A percentile compares a stretch with the other conserved stretches of the same genome.
phyloP scores from a whole-genome alignment of 2,113 vertebrate genomes.

The Solea solea region DNA sequence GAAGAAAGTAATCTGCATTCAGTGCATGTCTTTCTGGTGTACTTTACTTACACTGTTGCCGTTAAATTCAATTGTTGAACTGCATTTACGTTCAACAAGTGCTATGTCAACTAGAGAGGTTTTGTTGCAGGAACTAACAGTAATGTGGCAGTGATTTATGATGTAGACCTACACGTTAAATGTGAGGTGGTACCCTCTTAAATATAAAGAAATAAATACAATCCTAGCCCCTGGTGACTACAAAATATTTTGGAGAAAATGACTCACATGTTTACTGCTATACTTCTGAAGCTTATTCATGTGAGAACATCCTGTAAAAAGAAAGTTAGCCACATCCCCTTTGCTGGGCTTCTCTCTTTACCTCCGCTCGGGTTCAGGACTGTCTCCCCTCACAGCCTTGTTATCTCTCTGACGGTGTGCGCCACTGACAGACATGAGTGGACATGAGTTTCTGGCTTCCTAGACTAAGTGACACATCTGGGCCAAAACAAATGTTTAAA shows the following conservation, averaged over 20 bases:
- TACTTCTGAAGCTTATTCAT: not conserved
- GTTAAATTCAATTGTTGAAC: too few species aligned
- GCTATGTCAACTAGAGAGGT: not conserved
- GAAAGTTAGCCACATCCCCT: not conserved
- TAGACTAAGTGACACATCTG: conserved; percentile 7
- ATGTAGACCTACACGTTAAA: too few species aligned
- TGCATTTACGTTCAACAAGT: not conserved
- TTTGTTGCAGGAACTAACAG: not conserved
- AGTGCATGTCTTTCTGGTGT: not conserved
- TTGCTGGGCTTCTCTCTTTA: not conserved
- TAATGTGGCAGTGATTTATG: not conserved
- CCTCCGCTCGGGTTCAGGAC: conserved; percentile 8
- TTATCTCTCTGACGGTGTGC: conserved; percentile 60
- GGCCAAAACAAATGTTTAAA: conserved; percentile 9
- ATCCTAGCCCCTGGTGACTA: not conserved
- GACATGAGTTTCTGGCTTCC: conserved; percentile 42
- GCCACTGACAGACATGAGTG: conserved; percentile 61
- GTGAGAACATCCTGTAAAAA: conserved; percentile 13
- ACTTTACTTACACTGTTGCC: too few species aligned
- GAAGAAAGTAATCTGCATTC: not conserved
- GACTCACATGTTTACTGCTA: conserved; percentile 16
- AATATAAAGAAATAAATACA: not conserved
- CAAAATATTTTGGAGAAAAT: not conserved
- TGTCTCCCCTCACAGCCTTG: conserved; percentile 47
- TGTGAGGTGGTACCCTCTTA: not conserved